Base-by-base conservation (phyloP, 2,888 invertebrate species). In the Sphaerophoria rueppellii region DNA sequence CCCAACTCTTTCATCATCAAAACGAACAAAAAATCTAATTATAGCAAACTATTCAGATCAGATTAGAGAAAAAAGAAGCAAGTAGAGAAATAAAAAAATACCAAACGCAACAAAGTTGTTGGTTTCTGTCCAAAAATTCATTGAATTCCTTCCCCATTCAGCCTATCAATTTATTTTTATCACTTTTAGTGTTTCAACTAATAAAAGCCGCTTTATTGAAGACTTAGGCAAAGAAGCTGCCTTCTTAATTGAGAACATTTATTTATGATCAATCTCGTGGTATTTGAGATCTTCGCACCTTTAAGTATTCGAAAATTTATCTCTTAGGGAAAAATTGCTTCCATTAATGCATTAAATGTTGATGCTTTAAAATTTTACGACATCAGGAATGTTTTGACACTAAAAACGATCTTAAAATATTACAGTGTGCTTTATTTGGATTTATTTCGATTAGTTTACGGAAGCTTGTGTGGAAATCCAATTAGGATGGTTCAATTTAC, bases 11-110 rank as follows among this genome's bases (percentile, higher is more conserved):
- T 43, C 4, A 43, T 40, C 24, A 24, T 5, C 2, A 12, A 50
- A 35, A 34, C 12, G 40, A 16, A 32, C 0, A 16, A 12, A 58
- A 16, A 34, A 43, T 57, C 60, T 55, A 16, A 61, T 80, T 80
- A 83, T 83, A 80, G 80, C 79, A 75, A 83, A 69, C 54, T 76
- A 83, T 83, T 80, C 52, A 57, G 80, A 75, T 72, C 75, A 75
- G 37, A 58, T 3, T 0, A 46, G 3, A 55, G 35, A 43, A 14
- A 24, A 60, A 48, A 55, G 55, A 0, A 52, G 46, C 34, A 63
- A 48, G 34, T 72, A 52, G 4, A 4, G 7, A 24, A 7, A 24
- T 16, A 16, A 43, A 24, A 35, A 35, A 6, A 48, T 7, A 63
- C 70, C 72, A 60, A 76, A 82, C 50, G 67, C 52, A 77, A 61